These are phyloP conservation scores for Phenganax stokvisi DNA, from an alignment of 92 coral and sea anemone species.

Conservation along the genomic window DNA sequence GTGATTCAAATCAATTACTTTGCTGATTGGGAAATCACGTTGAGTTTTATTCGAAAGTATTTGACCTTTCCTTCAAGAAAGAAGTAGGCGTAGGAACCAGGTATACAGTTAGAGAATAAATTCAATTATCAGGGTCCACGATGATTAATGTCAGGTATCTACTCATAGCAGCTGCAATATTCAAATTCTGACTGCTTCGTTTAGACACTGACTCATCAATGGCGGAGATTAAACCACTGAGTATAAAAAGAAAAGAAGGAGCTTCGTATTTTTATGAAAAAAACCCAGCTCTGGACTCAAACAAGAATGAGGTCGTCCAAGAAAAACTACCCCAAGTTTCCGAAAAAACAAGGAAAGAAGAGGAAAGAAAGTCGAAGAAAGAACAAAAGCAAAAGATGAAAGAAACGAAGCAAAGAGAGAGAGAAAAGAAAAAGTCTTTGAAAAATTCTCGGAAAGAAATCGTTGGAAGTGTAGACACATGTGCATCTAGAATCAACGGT, in stretches of 20 bases:
- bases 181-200: background rate
- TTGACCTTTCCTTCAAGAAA: background rate
- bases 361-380: conserved; percentile 9
- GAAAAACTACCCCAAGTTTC: background rate
- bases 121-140: background rate
- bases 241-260: conserved; percentile 20
- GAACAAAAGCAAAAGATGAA: background rate
- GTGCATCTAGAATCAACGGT: background rate
- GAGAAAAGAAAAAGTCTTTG: conserved; percentile 18
- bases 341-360: conserved; percentile 1
- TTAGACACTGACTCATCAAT: conserved; percentile 7
- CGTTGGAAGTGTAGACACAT: background rate
- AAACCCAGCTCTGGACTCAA: conserved; percentile 11
- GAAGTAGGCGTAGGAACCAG: background rate
- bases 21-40: background rate
- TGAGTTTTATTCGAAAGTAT: background rate
- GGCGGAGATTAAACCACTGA: conserved; percentile 22
- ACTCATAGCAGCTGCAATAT: too few relatives aligned
- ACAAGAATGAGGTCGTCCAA: conserved; percentile 18
- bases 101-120: too few relatives aligned
- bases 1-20: background rate
- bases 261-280: conserved; percentile 25
- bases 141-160: background rate
- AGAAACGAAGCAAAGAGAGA: conserved; percentile 3
- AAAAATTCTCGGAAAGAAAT: conserved; percentile 6